Evolutionary conservation across 1,140 invertebrate genomes (phyloP), one percentile per base, ranked within the genome.

Genomic region (Aphaenogaster rudis): DNA sequence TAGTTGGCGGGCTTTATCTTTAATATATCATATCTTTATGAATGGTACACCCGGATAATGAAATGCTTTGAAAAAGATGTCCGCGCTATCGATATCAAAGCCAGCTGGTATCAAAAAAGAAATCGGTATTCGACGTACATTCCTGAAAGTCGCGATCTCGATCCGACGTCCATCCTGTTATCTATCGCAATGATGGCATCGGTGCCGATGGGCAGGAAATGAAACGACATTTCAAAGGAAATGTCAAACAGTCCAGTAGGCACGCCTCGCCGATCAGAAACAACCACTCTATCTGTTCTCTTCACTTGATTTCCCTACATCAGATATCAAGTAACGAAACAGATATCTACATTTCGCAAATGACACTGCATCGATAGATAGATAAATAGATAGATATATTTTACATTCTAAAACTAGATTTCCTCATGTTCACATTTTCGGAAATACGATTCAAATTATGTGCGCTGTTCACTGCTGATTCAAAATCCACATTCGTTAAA

Each of bases 181-280:
- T 78, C 86, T 90, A 76, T 87, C 71, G 72, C 85, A 71, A 78
- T 85, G 88, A 90, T 81, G 88, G 67, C 89, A 59, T 64, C 88
- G 89, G 78, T 87, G 86, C 74, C 88, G 88, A 90, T 90, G 81
- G 88, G 88, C 81, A 64, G 89, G 89, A 90, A 90, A 90, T 90
- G 89, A 87, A 87, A 90, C 88, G 89, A 90, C 89, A 59, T 90
- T 84, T 85, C 86, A 88, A 90, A 90, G 89, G 88, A 90, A 90
- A 90, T 86, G 86, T 90, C 88, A 90, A 87, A 90, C 86, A 66
- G 78, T 84, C 71, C 88, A 66, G 86, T 90, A 90, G 86, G 88
- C 88, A 90, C 79, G 82, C 71, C 74, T 67, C 86, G 15, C 42
- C 28, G 88, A 87, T 90, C 88, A 61, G 80, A 84, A 84, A 71